These are phyloP conservation scores for Suricata suricatta DNA, from an alignment of 2,113 vertebrate species.

Conservation along the genomic window DNA sequence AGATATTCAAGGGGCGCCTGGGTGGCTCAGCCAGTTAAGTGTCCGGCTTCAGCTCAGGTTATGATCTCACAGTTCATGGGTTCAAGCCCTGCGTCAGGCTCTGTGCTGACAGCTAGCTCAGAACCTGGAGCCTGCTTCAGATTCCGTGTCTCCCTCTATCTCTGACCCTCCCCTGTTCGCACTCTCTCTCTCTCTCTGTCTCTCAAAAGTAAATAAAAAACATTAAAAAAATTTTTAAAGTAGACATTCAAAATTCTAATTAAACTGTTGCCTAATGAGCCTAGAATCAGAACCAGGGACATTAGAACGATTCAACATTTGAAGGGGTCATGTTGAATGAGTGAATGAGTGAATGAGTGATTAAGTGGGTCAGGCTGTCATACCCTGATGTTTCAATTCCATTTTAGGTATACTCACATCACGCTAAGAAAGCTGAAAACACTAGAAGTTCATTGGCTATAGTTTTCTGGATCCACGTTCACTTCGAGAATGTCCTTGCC, in stretches of 20 bases:
- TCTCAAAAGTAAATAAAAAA: no score
- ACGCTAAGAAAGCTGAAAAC: not conserved
- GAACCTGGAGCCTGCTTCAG: no score
- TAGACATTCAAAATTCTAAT: not conserved
- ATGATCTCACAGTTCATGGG: no score
- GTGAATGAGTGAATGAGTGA: not conserved
- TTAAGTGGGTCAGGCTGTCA: not conserved
- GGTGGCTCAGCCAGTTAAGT: no score
- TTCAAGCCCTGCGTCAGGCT: no score
- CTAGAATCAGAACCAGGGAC: not conserved
- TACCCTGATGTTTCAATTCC: not conserved
- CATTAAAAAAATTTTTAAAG: not conserved
- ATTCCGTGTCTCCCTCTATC: no score
- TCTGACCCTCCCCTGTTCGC: no score
- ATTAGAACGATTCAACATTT: conserved; percentile 15
- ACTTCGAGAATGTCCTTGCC: not conserved
- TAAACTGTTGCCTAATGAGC: not conserved
- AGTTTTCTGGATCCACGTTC: not conserved
- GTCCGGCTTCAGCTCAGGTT: no score
- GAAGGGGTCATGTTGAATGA: not conserved
- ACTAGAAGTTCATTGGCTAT: not conserved
- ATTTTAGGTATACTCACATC: not conserved
- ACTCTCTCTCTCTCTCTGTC: no score
- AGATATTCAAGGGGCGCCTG: not conserved
- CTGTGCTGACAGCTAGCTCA: no score